Base-by-base conservation (phyloP, 2,888 invertebrate species). In the Thymelicus acteon region DNA sequence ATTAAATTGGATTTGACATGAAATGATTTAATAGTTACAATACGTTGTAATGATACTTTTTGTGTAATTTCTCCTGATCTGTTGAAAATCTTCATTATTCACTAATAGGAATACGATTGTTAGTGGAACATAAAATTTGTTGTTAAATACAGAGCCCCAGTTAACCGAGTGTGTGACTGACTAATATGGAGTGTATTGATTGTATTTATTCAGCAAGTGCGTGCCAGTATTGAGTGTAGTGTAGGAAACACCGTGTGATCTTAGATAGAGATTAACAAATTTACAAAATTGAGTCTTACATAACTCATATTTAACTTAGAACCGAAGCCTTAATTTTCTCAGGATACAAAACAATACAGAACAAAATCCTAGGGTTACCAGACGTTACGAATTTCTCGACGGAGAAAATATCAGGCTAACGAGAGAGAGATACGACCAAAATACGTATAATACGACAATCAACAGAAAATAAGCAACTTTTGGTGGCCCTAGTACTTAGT, bases 221-320 rank as follows among this genome's bases (percentile, higher is more conserved):
- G 57, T 66, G 24, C 15, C 8, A 58, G n/a, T 58, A 40, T 52
- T 39, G 8, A 64, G 7, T 65, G 52, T 64, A 15, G 54, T 65
- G 65, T 57, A 44, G n/a, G 15, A 48, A 62, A 31, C 71, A 39
- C 72, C 73, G 68, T 80, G 78, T 80, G 81, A 79, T 78, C 72
- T 54, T 75, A 72, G 72, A 71, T 71, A 72, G 63, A 52, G 24
- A 39, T 63, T 52, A 57, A 47, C 24, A 44, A 66, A 66, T 58
- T 47, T 66, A 66, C 57, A 58, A 66, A 57, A 66, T 58, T 40
- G 47, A 58, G 65, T 66, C 65, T 66, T 66, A 66, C 65, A 66
- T 66, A 44, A n/a, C 57, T 66, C 57, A 58, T 44, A 13, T 65
- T 65, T 54, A 54, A 54, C 2, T 54, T 64, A 54, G 64, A 64